Conservation (phyloP, 2,888 invertebrate species). For the Cantharis rustica region DNA sequence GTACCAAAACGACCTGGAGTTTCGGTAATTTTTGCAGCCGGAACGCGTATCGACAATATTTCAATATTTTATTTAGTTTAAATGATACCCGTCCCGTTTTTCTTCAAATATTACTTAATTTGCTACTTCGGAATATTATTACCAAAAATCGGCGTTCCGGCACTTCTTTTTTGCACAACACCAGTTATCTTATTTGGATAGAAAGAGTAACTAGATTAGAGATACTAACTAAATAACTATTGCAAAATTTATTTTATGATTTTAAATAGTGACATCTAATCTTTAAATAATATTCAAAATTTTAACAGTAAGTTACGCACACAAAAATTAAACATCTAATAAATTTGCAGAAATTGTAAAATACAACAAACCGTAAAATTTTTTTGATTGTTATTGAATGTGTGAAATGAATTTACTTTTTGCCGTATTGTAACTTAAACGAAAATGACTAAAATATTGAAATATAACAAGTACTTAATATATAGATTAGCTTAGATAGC, state of each 20-base stretch:
- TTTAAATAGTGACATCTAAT: neutral
- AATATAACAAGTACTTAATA: neutral
- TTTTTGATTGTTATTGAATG: neutral
- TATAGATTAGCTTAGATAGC: neutral
- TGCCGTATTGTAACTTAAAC: neutral
- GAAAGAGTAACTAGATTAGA: neutral
- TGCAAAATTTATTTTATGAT: neutral
- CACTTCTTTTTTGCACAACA: neutral
- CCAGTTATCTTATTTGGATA: neutral
- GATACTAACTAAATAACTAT: neutral
- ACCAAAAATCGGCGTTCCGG: neutral
- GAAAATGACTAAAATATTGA: neutral
- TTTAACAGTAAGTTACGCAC: neutral
- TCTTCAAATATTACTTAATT: no score
- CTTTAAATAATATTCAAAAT: neutral
- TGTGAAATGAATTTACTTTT: neutral
- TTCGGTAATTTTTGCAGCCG: neutral
- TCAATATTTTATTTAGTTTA: neutral
- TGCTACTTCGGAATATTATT: no score
- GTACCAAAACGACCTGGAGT: neutral
- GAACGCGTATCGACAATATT: neutral
- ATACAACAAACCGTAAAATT: neutral
- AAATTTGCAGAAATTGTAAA: neutral
- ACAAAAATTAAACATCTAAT: neutral
- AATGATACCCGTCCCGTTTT: no score